A percentile compares a stretch with the other conserved stretches of the same genome.
These are phyloP conservation scores for Cephus nigrinus DNA, from an alignment of 2,888 invertebrate genomes.

Conservation along the genomic window DNA sequence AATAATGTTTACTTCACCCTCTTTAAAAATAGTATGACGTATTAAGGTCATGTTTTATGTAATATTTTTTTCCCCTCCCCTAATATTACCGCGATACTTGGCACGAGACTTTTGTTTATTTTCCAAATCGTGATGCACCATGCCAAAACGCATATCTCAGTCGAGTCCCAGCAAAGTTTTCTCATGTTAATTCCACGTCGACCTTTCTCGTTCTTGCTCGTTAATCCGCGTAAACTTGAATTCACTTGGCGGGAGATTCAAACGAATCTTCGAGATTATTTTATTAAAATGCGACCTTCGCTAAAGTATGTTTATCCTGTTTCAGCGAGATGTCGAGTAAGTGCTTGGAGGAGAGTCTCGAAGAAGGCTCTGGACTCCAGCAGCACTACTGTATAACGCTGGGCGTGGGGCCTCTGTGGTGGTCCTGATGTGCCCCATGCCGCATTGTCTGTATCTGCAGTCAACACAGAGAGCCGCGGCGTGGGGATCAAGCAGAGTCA, in stretches of 20 bases:
- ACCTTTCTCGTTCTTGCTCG: not conserved
- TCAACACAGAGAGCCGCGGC: slow-evolving; percentile 78
- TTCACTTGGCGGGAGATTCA: not conserved
- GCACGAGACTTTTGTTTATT: slow-evolving; percentile 2
- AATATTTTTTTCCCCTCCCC: slow-evolving; percentile 6
- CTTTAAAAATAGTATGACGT: slow-evolving; percentile 10
- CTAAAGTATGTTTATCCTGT: slow-evolving; percentile 12
- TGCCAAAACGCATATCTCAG: not conserved
- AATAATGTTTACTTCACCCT: not conserved
- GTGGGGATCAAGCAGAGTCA: slow-evolving; percentile 75
- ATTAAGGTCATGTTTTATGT: slow-evolving; percentile 16
- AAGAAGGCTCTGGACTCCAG: slow-evolving; percentile 56
- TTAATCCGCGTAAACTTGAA: not conserved
- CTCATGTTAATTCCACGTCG: not conserved
- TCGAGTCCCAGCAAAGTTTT: not conserved
- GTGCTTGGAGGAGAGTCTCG: slow-evolving; percentile 55
- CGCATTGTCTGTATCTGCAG: slow-evolving; percentile 73
- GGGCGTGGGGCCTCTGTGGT: slow-evolving; percentile 99
- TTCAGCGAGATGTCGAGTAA: slow-evolving; percentile 61
- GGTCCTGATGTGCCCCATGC: slow-evolving; percentile 99
- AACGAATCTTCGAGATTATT: not conserved
- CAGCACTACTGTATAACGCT: slow-evolving; percentile 78
- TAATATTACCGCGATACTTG: not conserved
- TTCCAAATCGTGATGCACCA: not conserved
- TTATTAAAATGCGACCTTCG: not conserved